Percentiles rank a stretch among this genome's conserved stretches.
These are phyloP conservation scores for Passerina amoena DNA, from an alignment of 2,113 vertebrate species.

Conservation along the genomic window DNA sequence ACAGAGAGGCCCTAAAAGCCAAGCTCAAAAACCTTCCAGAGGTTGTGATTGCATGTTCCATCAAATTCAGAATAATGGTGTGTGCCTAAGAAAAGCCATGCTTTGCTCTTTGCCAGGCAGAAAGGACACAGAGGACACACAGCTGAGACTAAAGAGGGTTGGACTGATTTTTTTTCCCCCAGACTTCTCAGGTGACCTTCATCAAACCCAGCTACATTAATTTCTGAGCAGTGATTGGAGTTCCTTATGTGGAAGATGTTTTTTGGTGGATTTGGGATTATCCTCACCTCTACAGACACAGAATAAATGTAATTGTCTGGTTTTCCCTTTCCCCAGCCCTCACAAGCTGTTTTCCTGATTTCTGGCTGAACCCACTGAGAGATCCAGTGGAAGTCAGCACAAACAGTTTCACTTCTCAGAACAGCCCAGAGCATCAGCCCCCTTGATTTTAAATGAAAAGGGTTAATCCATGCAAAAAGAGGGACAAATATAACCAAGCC, in stretches of 20 bases:
- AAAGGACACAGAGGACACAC: background rate
- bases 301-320: background rate
- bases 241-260: background rate
- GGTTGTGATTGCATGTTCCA: fast-evolving
- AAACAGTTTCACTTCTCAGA: background rate
- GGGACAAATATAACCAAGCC: background rate
- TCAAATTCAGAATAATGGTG: background rate
- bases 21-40: background rate
- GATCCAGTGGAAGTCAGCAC: background rate
- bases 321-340: background rate
- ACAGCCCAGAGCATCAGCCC: background rate
- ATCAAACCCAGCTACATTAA: background rate
- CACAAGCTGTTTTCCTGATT: background rate
- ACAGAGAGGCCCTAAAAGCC: background rate
- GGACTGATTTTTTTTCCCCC: background rate
- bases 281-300: background rate
- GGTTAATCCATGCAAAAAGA: background rate
- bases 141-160: background rate
- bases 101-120: background rate
- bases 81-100: fast-evolving
- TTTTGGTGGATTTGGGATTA: background rate
- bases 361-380: background rate
- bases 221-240: background rate
- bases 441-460: background rate
- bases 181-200: background rate